These are phyloP conservation scores for Pelecanus crispus DNA, from an alignment of 2,113 vertebrate genomes.

Conservation along the genomic window DNA sequence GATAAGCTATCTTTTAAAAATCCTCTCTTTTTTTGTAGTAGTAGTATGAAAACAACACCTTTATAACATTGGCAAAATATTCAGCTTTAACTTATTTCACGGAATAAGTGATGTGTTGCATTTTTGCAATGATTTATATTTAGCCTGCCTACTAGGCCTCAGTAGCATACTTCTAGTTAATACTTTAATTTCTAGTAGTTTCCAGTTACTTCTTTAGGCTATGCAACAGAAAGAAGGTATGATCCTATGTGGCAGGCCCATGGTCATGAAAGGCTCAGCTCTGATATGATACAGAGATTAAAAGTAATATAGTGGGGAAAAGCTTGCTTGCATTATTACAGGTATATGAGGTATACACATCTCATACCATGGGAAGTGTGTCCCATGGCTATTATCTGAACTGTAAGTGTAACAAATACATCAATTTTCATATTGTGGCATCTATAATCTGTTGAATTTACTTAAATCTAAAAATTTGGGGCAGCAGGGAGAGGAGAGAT, in stretches of 20 bases:
- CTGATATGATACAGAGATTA: neutral
- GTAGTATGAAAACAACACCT: neutral
- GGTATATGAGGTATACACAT: neutral
- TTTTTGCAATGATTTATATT: neutral
- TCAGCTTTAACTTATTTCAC: neutral
- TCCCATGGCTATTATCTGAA: neutral
- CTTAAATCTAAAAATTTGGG: neutral
- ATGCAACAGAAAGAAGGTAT: neutral
- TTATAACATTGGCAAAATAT: conserved; percentile 25
- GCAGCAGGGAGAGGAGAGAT: neutral
- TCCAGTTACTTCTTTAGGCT: neutral
- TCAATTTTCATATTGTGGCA: neutral
- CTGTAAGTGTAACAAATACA: neutral
- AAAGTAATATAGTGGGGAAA: neutral
- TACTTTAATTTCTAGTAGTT: neutral
- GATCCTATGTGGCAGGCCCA: neutral
- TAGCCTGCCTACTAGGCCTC: neutral
- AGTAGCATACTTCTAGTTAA: neutral
- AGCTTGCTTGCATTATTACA: neutral
- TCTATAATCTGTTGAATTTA: neutral
- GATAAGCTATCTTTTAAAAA: conserved; percentile 47
- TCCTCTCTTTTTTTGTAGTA: conserved; percentile 32
- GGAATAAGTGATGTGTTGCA: neutral
- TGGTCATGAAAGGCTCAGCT: neutral
- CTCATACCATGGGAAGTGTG: neutral